Evolutionary conservation across 1,140 invertebrate genomes (phyloP), one percentile per base, ranked within the genome.

Genomic region (Oscheius sp.): DNA sequence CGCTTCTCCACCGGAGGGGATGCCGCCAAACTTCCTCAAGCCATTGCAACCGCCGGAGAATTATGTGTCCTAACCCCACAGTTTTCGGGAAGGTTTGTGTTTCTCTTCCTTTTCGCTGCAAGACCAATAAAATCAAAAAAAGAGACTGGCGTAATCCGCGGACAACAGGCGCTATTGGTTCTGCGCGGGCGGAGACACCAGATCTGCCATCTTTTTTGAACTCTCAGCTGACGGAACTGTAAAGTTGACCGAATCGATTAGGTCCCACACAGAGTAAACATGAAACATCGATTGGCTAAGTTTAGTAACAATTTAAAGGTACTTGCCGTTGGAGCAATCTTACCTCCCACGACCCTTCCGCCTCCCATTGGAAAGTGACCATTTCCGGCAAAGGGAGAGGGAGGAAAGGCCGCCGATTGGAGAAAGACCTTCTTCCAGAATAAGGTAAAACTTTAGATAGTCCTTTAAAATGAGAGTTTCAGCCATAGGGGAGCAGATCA

Each of bases 1-100:
- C 73, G 82, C 10, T 83, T 83, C 64, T 82, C 82, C 13, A 75
- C 81, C 55, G 81, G 81, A 42, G 82, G 84, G 63, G 82, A 83
- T 74, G 82, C 82, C 4, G 73, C 77, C 2, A 83, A 83, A 70
- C 64, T 83, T 35, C 82, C 82, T 26, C 58, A 70, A 29, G 82
- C 82, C 2, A 83, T 83, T 55, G 36, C 74, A n/a, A 83, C 82
- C 68, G 84, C 80, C 65, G 82, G 82, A 2, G 82, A 83, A 72
- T 49, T 82, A 15, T 74, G 65, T 45, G 78, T 83, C 18, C 79
- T 78, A 13, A 55, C 84, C 20, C 81, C 81, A 18, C 82, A 83
- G 45, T 83, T 83, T 74, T 79, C 79, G 26, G 81, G 81, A 49
- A 78, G 82, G 58, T 81, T 81, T 52, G 15, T n/a, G n/a, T n/a